Conservation (phyloP, 2,797 vertebrate species). For the Chromobotia macracanthus region DNA sequence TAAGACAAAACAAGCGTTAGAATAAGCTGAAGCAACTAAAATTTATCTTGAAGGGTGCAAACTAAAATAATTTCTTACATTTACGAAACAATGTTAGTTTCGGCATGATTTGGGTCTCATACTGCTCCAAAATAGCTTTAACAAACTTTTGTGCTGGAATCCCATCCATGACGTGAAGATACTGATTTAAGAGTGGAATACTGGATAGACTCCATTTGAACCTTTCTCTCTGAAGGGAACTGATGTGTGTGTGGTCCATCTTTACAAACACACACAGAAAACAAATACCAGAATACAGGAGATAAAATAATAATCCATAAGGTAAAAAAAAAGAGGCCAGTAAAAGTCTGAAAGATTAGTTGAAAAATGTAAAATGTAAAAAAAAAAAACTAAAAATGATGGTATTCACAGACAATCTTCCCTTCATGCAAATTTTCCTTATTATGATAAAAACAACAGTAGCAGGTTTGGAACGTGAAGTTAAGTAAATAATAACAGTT, state of each 20-base stretch:
- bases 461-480: too few relatives aligned
- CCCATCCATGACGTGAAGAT: slow-evolving; percentile 77
- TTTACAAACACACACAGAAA: slow-evolving; percentile 54
- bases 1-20: too few relatives aligned
- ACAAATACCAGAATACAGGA: not conserved
- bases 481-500: too few relatives aligned
- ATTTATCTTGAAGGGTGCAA: not conserved
- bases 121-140: slow-evolving; percentile 80
- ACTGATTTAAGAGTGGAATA: slow-evolving; percentile 78
- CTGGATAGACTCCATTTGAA: slow-evolving; percentile 89
- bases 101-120: slow-evolving; percentile 75
- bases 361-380: too few relatives aligned
- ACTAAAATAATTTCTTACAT: slow-evolving; percentile 78
- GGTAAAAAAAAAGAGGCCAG: not conserved
- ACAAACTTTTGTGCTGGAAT: slow-evolving; percentile 73
- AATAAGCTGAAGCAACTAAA: too few relatives aligned
- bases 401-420: too few relatives aligned
- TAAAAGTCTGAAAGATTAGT: not conserved
- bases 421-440: too few relatives aligned
- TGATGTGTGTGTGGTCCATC: slow-evolving; percentile 82
- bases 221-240: slow-evolving; percentile 74
- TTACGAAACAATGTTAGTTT: slow-evolving; percentile 79
- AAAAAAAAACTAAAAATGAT: too few relatives aligned
- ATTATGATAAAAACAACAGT: too few relatives aligned
- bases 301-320: not conserved